Evolutionary conservation across 2,113 vertebrate genomes (phyloP), one percentile per base, ranked within the genome.

Genomic region (Passer montanus): DNA sequence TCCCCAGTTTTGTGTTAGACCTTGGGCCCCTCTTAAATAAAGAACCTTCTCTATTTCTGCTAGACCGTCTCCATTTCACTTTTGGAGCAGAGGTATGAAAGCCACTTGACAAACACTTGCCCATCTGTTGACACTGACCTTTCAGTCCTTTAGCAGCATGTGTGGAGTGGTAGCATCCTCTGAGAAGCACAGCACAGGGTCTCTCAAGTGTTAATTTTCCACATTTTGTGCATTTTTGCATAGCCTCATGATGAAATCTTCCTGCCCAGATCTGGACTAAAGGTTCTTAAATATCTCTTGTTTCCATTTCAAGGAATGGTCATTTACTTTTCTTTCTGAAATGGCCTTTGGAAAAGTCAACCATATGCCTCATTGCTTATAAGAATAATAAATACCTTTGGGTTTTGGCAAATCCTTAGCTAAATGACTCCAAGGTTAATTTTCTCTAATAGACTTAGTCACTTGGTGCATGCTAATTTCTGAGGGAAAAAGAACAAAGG

Each of bases 301-400:
- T 94, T 95, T 95, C 89, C 6, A 1, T 92, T 95, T 94, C 39
- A 85, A 85, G 89, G 78, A 87, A 93, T 2, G 75, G 55, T 83
- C 84, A 74, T 95, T 91, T 87, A 64, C 67, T 94, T 90, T 91
- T 75, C 63, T 89, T 86, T 90, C 79, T 52, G 85, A 89, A 93
- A 81, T 84, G 79, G 82, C 81, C 95, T 95, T 97, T 88, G 58
- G 58, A 94, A 95, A 95, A 95, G 87, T 91, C 91, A 95, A 39
- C 94, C 87, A 78, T 89, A 87, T 93, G 93, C 85, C 85, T 95
- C 91, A 86, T 88, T 94, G 89, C 78, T 88, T 90, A 41, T 82
- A 94, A 93, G 94, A 94, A 74, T 79, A 94, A 96, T 91, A 85
- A 94, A 96, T 95, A 91, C 79, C 77, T 87, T 62, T 84, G 89